phyloP scores from a whole-genome alignment of 1,140 invertebrate genomes.

The Acromyrmex charruanus region DNA sequence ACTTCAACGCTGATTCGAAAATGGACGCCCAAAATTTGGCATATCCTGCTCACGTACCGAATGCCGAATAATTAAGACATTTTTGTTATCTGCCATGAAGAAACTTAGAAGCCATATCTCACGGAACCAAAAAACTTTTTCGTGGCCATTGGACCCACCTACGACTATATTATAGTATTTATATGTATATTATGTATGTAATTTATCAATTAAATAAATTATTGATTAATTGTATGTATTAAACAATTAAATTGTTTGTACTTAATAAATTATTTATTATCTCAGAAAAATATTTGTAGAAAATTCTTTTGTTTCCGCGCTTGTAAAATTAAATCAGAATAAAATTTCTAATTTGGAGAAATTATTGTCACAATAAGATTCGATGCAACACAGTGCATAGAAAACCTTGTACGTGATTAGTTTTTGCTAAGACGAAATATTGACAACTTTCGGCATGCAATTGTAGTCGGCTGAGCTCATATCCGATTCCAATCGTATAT shows the following conservation, averaged over 20 bases:
- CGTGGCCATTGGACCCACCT: constrained; percentile 61
- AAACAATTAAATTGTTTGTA: constrained; percentile 67
- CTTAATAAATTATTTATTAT: constrained; percentile 82
- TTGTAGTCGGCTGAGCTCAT: constrained; percentile 64
- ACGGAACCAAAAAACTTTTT: constrained; percentile 67
- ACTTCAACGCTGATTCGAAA: constrained; percentile 84
- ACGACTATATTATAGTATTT: constrained; percentile 83
- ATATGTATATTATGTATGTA: constrained; percentile 73
- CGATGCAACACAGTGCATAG: constrained; percentile 50
- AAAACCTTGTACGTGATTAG: constrained; percentile 70
- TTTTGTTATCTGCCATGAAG: constrained; percentile 4
- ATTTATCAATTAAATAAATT: constrained; percentile 80
- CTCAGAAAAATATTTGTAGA: neutral
- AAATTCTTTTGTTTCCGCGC: neutral
- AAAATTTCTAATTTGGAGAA: constrained; percentile 62
- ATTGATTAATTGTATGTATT: constrained; percentile 45
- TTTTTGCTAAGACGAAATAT: constrained; percentile 59
- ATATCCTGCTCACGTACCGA: constrained; percentile 86
- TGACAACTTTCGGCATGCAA: constrained; percentile 48
- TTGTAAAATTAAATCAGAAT: constrained; percentile 1
- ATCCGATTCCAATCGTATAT: constrained; percentile 75
- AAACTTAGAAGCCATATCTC: constrained; percentile 44
- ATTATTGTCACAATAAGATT: constrained; percentile 48
- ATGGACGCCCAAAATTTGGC: constrained; percentile 88
- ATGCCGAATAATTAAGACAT: constrained; percentile 38